Evolutionary conservation across 2,113 vertebrate species (phyloP).

Genomic region (Dasyurus viverrinus): DNA sequence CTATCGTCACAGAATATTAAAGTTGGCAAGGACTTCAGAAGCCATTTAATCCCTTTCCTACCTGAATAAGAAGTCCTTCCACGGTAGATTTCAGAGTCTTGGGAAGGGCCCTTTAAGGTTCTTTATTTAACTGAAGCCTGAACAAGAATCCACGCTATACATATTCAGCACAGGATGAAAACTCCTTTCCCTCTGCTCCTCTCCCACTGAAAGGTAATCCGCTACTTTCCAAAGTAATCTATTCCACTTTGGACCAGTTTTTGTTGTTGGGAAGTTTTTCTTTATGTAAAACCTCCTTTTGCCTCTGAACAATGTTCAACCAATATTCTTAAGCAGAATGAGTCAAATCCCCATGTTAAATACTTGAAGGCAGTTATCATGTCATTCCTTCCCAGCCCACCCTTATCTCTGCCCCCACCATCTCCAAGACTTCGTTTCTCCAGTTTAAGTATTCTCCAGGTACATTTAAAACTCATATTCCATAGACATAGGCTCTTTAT

Average conservation of each 20-base stretch:
- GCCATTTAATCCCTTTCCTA: background rate
- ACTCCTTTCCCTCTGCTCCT: too few species aligned
- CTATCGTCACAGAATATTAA: background rate
- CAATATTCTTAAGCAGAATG: too few species aligned
- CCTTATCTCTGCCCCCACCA: background rate
- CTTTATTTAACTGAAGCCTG: background rate
- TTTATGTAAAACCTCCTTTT: too few species aligned
- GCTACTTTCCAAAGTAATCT: too few species aligned
- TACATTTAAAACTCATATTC: background rate
- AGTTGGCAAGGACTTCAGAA: background rate
- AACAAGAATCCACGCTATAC: background rate
- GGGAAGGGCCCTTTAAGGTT: background rate
- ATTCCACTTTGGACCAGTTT: too few species aligned
- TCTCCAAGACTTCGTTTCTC: background rate
- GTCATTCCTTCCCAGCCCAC: background rate
- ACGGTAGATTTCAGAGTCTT: background rate
- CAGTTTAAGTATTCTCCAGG: background rate
- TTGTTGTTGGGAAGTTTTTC: too few species aligned
- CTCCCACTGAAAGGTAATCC: too few species aligned
- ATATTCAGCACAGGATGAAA: too few species aligned
- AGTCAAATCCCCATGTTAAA: background rate
- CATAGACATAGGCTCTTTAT: background rate
- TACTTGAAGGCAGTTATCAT: background rate
- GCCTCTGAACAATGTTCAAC: too few species aligned
- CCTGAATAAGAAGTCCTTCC: background rate